Evolutionary conservation across 1,140 invertebrate species (phyloP), one percentile per base, ranked within the genome.

Genomic region (Anastrepha obliqua): DNA sequence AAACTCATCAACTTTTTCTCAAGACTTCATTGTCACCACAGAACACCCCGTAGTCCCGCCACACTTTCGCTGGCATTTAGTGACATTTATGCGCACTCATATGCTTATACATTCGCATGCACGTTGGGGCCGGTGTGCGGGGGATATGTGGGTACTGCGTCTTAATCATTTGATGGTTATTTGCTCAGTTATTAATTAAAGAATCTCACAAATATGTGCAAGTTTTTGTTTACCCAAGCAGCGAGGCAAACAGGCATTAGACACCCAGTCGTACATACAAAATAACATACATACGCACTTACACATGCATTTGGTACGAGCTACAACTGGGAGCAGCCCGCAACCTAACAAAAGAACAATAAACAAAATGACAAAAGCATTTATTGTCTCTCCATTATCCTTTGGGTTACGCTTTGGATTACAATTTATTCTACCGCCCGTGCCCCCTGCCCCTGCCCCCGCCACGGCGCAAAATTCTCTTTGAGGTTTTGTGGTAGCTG

Each of bases 171-270:
- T 86, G 85, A 88, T 86, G 87, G 67, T 74, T 88, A 88, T 88
- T 86, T 88, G 85, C 65, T 86, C 70, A 86, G 87, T 86, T 86
- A 88, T 88, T 88, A 88, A 88, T 88, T 88, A 88, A 88, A 78
- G 62, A 88, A 88, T 86, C 65, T 58, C 86, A 20, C 67, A 87
- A 59, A 74, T 60, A 74, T 86, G 64, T 88, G 81, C 78, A 29
- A 85, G 78, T 44, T 59, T 87, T 78, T 60, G 67, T 81, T 59
- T 81, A 86, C 67, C 51, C n/a, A 58, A 20, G 47, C 47, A 74
- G 7, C 44, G 39, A 42, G 29, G 29, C 20, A 11, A 29, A 67
- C 2, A 42, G 20, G 11, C 13, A 42, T 42, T 67, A 6, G 29
- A 67, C 2, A 13, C 64, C 64, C n/a, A 2, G 8, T 17, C 15